Base-by-base conservation (phyloP, 2,113 vertebrate species). In the Noturus placidus region DNA sequence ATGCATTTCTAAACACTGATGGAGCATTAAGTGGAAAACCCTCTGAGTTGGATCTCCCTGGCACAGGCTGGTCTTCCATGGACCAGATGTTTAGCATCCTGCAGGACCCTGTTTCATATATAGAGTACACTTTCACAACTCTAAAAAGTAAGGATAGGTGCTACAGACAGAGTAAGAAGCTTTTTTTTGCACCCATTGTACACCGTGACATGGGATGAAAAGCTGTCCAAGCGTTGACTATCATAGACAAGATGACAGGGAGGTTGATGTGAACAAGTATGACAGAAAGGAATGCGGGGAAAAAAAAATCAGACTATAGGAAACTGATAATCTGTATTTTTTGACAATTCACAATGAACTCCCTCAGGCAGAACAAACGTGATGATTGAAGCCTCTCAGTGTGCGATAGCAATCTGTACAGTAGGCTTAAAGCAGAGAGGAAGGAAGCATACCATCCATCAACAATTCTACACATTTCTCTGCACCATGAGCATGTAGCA, bases 391-490 rank as follows among this genome's bases (percentile, higher is more conserved):
- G 90, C 88, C 89, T 89, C 91, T 86, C 27, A 85, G 87, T 86
- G 89, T 86, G 80, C 89, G 33, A 83, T 42, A 87, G 79, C 81
- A 1, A 84, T 89, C 57, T 77, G 86, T 88, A 87, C 88, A 72
- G 88, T 88, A 89, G 90, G 92, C 93, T 87, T 88, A 87, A 90
- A 91, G 83, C 88, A 89, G 63, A 5, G 27, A 91, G 91, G 90
- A 93, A 91, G 88, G 85, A 90, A 90, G 88, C 89, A 89, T 88
- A 89, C 82, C 81, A 87, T 89, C 90, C 77, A 89, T 94, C 90
- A 91, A 67, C 88, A 89, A 86, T 89, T 85, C 30, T 4, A 90
- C 65, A 35, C 56, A 78, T 70, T 57, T 56, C 33, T 52, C 63
- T 42, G n/a, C 30, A 27, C 1, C 2, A 0, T 22, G 33, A 82